Evolutionary conservation across 2,797 vertebrate species (phyloP).

Genomic region (Coilia nasus): DNA sequence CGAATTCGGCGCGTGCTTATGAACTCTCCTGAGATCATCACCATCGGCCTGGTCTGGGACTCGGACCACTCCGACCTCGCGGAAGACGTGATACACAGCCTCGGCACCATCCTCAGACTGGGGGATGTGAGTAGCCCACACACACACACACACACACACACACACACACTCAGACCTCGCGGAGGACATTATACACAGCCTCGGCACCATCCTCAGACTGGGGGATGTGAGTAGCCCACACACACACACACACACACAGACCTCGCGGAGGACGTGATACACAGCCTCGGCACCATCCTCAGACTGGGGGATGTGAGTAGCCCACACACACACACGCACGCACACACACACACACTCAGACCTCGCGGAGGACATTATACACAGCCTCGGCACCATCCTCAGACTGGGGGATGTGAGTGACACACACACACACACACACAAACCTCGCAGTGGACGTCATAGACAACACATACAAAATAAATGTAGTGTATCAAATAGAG

Average conservation of each 20-base stretch:
- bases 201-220: conserved; percentile 91
- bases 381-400: conserved; percentile 92
- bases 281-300: conserved; percentile 93
- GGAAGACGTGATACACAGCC: conserved; percentile 94
- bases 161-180: conserved; percentile 84
- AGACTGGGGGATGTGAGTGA: conserved; percentile 87
- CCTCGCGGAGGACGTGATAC: conserved; percentile 94
- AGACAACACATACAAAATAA: neutral
- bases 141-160: neutral
- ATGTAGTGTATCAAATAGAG: neutral
- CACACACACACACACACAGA: conserved; percentile 78
- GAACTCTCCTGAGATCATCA: conserved; percentile 96
- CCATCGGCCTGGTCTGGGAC: conserved; percentile 96
- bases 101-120: conserved; percentile 92
- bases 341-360: conserved; percentile 75
- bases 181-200: conserved; percentile 94
- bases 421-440: neutral
- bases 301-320: conserved; percentile 87
- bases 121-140: conserved; percentile 80
- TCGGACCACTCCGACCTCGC: conserved; percentile 94
- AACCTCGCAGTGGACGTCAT: too few relatives aligned
- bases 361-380: conserved; percentile 94
- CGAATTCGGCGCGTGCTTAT: conserved; percentile 91
- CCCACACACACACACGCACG: neutral
- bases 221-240: conserved; percentile 79